Evolutionary conservation across 2,888 invertebrate species (phyloP), one percentile per base, ranked within the genome.

Genomic region (Drosophila antonietae): DNA sequence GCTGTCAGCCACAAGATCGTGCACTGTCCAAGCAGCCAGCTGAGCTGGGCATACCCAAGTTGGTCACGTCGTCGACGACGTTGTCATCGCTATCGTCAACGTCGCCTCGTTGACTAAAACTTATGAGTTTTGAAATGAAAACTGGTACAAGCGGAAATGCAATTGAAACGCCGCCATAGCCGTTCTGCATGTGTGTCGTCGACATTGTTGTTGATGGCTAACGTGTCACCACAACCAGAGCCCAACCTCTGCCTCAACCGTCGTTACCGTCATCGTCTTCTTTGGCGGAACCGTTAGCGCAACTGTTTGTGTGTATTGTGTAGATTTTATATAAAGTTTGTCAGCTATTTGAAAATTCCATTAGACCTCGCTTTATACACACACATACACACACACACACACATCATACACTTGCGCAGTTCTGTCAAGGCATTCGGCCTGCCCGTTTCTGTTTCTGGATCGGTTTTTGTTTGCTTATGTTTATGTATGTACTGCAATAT

Each of bases 121-220:
- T 90, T 89, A 90, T 90, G 88, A 90, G 86, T 90, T 81, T 90
- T 80, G 79, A 80, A 81, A 82, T 81, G 90, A 81, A 90, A 91
- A 91, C 82, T 91, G 83, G 91, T 88, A 78, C 91, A 91, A 91
- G 77, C 91, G 91, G 91, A 91, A 91, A 90, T 91, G 89, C 91
- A 91, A 91, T 90, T 90, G 84, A 91, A 90, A 81, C 84, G 80
- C 88, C 75, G 83, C 86, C 76, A 88, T 86, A 85, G 86, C 78
- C 65, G 78, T 74, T 66, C 71, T 70, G 59, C 63, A 58, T 65
- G 77, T 68, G 66, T 78, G 80, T 75, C 73, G 78, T 70, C 65
- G 71, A 62, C 69, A 70, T 57, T 35, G 62, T 31, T 53, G 58
- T 72, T 51, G 61, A 71, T 75, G 76, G 73, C 65, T 70, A 70